These are phyloP conservation scores for Microtus montanus DNA, from an alignment of 2,113 vertebrate genomes.

Conservation along the genomic window DNA sequence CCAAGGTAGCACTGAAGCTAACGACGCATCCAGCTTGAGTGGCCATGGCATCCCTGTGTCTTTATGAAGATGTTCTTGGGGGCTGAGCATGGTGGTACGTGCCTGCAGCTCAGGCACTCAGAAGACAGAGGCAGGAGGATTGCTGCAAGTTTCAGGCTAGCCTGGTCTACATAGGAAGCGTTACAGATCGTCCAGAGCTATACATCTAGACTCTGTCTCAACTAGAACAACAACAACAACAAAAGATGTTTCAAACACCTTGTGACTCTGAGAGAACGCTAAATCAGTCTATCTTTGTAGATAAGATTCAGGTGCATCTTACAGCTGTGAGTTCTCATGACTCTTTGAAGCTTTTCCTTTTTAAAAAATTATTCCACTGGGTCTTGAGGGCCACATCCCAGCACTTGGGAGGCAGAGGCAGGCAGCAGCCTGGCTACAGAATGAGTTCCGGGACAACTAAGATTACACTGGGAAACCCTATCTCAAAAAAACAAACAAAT, in stretches of 20 bases:
- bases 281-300: constrained; percentile 44
- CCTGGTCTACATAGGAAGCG: neutral
- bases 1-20: neutral
- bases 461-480: neutral
- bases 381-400: too few relatives aligned
- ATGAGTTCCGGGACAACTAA: neutral
- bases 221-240: neutral
- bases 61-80: constrained; percentile 39
- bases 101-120: neutral
- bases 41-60: neutral
- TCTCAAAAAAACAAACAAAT: neutral
- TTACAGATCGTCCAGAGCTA: neutral
- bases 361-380: neutral
- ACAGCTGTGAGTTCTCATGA: neutral
- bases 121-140: neutral
- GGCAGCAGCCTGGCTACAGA: neutral
- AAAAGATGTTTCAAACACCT: neutral
- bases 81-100: too few relatives aligned
- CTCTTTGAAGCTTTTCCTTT: neutral
- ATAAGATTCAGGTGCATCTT: neutral
- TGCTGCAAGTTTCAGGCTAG: neutral
- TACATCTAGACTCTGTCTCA: neutral
- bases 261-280: neutral
- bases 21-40: neutral
- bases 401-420: neutral